Conservation (phyloP, 2,797 vertebrate species). For the Gymnopithys bicolor region DNA sequence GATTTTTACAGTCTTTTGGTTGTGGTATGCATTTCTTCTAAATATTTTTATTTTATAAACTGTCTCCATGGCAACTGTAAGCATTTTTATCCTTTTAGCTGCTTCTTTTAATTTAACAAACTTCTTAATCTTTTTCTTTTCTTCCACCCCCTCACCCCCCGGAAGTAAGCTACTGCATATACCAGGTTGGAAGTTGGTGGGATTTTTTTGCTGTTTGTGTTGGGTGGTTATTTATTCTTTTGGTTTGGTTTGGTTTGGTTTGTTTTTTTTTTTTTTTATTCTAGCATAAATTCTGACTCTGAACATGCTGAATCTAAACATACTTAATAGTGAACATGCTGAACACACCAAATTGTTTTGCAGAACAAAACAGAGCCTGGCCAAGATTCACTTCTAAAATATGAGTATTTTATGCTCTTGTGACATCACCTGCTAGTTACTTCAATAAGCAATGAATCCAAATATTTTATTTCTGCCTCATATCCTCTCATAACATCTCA, state of each 20-base stretch:
- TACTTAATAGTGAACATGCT: not conserved
- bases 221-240: not conserved
- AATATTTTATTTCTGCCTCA: not conserved
- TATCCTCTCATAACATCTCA: not conserved
- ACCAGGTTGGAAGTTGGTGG: not conserved
- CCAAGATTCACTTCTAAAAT: not conserved
- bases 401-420: not conserved
- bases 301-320: not conserved
- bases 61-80: not conserved
- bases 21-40: not conserved
- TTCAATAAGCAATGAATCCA: not conserved
- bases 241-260: not conserved
- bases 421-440: not conserved
- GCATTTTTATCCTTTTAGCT: conserved; percentile 2
- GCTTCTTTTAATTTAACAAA: not conserved
- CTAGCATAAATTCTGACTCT: not conserved
- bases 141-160: accelerated
- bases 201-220: not conserved
- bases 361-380: not conserved
- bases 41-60: conserved; percentile 29
- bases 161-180: not conserved
- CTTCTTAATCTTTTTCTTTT: not conserved
- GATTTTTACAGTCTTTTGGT: not conserved
- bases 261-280: not conserved
- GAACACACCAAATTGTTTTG: not conserved